Conservation (phyloP, 2,888 invertebrate species). For the Drosophila cognata region DNA sequence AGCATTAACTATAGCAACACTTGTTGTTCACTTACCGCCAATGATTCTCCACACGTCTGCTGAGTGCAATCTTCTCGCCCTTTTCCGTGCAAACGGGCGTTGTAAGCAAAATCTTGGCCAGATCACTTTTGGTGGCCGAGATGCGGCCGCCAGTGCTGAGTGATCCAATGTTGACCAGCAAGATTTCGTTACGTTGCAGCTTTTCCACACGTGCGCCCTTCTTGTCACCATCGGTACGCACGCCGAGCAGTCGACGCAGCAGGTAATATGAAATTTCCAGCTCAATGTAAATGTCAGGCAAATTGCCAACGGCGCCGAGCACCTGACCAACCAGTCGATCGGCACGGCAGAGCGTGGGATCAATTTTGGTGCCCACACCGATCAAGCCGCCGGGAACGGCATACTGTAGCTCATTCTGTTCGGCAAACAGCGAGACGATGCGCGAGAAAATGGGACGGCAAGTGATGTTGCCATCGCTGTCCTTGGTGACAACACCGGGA, state of each 20-base stretch:
- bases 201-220: constrained; percentile 99
- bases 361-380: constrained; percentile 99
- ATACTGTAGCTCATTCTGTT: constrained; percentile 99
- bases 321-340: constrained; percentile 99
- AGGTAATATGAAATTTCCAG: constrained; percentile 99
- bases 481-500: constrained; percentile 98
- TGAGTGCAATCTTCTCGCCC: constrained; percentile 99
- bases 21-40: constrained; percentile 91
- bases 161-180: constrained; percentile 99
- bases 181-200: constrained; percentile 94
- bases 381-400: constrained; percentile 99
- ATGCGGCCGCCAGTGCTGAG: constrained; percentile 99
- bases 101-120: constrained; percentile 98
- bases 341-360: constrained; percentile 98
- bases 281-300: constrained; percentile 99
- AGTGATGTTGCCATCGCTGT: constrained; percentile 96
- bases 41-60: constrained; percentile 99
- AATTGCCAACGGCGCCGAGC: constrained; percentile 97
- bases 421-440: constrained; percentile 98
- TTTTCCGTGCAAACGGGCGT: constrained; percentile 99
- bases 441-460: constrained; percentile 98
- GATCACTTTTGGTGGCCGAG: constrained; percentile 96
- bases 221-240: constrained; percentile 99
- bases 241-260: constrained; percentile 97
- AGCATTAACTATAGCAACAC: background rate